phyloP scores from a whole-genome alignment of 2,888 invertebrate genomes.

The Boloria selene region DNA sequence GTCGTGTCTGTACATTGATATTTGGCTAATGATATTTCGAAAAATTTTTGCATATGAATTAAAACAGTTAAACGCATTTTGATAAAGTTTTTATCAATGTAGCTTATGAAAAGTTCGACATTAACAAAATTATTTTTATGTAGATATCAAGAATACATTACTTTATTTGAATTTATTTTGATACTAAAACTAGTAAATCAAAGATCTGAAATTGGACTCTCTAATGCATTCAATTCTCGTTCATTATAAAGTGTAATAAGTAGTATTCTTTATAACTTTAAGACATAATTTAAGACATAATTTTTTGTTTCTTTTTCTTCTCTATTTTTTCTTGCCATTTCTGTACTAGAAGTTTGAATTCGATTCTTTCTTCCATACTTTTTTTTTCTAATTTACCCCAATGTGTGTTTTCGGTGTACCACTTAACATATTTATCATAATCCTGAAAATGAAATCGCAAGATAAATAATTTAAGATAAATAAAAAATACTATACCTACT shows the following conservation, averaged over 20 bases:
- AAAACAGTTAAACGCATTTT: too few species aligned
- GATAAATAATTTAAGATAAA: background rate
- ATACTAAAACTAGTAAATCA: too few species aligned
- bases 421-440: constrained; percentile 59
- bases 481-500: background rate
- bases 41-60: background rate
- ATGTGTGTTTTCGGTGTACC: constrained; percentile 60
- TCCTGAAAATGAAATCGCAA: constrained; percentile 49
- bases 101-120: too few species aligned
- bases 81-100: too few species aligned
- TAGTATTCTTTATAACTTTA: background rate
- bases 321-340: constrained; percentile 50
- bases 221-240: too few species aligned
- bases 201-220: too few species aligned
- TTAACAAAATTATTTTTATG: too few species aligned
- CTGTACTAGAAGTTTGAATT: constrained; percentile 50
- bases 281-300: background rate
- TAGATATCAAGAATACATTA: too few species aligned
- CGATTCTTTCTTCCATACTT: constrained; percentile 51
- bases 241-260: background rate
- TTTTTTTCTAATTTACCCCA: constrained; percentile 58
- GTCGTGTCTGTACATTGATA: background rate
- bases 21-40: background rate
- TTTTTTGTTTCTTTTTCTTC: constrained; percentile 46
- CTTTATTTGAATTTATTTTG: too few species aligned